Conservation (phyloP, 2,113 vertebrate genomes). For the Pycnonotus jocosus region DNA sequence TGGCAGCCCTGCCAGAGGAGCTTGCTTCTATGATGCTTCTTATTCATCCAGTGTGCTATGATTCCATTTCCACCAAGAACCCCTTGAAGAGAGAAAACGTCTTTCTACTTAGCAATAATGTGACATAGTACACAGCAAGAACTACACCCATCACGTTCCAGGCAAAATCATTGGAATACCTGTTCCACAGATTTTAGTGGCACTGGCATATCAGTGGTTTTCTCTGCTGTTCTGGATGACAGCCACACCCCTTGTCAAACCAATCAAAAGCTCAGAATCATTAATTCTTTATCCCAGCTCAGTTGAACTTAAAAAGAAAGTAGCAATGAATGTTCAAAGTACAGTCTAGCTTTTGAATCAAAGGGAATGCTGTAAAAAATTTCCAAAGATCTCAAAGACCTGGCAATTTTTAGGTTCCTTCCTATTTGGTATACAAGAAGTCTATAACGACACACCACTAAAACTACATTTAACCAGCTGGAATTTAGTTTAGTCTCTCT, state of each 20-base stretch:
- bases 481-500: background rate
- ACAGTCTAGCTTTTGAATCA: background rate
- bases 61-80: background rate
- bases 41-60: accelerated
- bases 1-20: background rate
- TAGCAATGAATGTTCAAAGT: background rate
- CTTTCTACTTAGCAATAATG: background rate
- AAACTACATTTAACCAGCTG: background rate
- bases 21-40: background rate
- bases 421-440: background rate
- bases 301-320: background rate
- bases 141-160: background rate
- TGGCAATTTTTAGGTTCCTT: background rate
- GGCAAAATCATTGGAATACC: background rate
- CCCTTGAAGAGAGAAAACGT: background rate
- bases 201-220: background rate
- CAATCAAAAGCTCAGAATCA: background rate
- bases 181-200: background rate
- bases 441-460: background rate
- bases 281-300: background rate
- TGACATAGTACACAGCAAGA: background rate
- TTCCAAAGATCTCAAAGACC: background rate
- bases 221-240: background rate
- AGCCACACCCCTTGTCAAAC: background rate
- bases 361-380: background rate